Conservation (phyloP, 1,140 invertebrate genomes). For the Hylyphantes graminicola region DNA sequence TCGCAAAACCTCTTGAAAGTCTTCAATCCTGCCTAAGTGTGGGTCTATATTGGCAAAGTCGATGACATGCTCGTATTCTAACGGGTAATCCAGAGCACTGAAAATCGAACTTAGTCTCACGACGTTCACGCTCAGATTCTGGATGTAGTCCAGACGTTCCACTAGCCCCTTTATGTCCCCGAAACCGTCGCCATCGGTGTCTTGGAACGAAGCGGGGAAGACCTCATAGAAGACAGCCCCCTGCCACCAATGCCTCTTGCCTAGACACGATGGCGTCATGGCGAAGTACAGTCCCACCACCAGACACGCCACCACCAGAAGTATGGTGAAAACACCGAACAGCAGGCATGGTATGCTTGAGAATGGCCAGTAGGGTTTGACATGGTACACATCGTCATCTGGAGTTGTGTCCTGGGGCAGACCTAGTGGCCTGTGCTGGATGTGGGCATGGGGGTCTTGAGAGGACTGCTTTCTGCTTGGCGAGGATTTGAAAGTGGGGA, state of each 20-base stretch:
- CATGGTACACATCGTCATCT: constrained; percentile 2
- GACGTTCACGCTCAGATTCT: constrained; percentile 75
- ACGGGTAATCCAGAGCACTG: constrained; percentile 75
- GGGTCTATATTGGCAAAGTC: constrained; percentile 75
- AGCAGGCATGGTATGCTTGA: constrained; percentile 16
- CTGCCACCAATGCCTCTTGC: constrained; percentile 77
- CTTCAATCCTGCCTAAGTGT: constrained; percentile 75
- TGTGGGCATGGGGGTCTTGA: constrained; percentile 24
- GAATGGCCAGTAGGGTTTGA: constrained; percentile 40
- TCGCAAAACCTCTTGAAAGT: constrained; percentile 74
- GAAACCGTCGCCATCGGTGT: constrained; percentile 72
- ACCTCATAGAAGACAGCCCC: constrained; percentile 84
- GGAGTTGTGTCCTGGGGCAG: constrained; percentile 1
- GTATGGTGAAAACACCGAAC: neutral
- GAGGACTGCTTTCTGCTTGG: constrained; percentile 32
- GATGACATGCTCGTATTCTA: constrained; percentile 75
- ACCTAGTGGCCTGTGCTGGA: constrained; percentile 42
- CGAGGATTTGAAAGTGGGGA: constrained; percentile 28
- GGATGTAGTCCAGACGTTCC: constrained; percentile 59
- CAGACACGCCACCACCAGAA: constrained; percentile 1
- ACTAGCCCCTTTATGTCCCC: constrained; percentile 63
- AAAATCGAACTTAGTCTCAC: constrained; percentile 83
- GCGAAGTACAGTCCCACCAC: constrained; percentile 23
- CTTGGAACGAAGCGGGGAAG: constrained; percentile 83
- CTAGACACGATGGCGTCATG: neutral